phyloP scores from a whole-genome alignment of 2,888 invertebrate species.

The Xanthia togata region DNA sequence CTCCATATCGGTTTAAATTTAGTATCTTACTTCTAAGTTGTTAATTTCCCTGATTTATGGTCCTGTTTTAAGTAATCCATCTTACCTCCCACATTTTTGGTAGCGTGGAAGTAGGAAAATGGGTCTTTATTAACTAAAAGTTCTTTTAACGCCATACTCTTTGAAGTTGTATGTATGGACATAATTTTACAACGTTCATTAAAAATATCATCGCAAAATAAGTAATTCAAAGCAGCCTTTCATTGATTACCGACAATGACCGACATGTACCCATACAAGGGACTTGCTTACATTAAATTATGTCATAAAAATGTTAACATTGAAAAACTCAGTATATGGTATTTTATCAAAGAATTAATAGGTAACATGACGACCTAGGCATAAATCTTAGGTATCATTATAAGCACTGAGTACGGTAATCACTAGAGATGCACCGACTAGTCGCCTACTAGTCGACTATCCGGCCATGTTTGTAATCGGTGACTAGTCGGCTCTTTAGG shows the following conservation, averaged over 20 bases:
- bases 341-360: constrained; percentile 18
- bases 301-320: constrained; percentile 27
- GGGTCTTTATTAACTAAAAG: not conserved
- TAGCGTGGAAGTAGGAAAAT: not conserved
- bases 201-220: not conserved
- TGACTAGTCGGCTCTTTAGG: not conserved
- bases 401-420: constrained; percentile 23
- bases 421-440: not conserved
- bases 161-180: not conserved
- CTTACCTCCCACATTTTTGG: not conserved
- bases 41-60: not conserved
- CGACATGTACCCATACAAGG: not conserved
- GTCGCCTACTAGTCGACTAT: too few species aligned
- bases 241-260: constrained; percentile 16
- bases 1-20: not conserved
- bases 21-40: not conserved
- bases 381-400: constrained; percentile 33
- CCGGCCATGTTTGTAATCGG: not conserved
- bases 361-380: constrained; percentile 42
- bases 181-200: not conserved
- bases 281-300: constrained; percentile 9
- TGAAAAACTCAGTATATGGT: not conserved
- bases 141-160: not conserved
- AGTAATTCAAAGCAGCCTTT: constrained; percentile 10
- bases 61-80: not conserved